Evolutionary conservation across 2,113 vertebrate genomes (phyloP).

Genomic region (Phrynosoma blainvillii): DNA sequence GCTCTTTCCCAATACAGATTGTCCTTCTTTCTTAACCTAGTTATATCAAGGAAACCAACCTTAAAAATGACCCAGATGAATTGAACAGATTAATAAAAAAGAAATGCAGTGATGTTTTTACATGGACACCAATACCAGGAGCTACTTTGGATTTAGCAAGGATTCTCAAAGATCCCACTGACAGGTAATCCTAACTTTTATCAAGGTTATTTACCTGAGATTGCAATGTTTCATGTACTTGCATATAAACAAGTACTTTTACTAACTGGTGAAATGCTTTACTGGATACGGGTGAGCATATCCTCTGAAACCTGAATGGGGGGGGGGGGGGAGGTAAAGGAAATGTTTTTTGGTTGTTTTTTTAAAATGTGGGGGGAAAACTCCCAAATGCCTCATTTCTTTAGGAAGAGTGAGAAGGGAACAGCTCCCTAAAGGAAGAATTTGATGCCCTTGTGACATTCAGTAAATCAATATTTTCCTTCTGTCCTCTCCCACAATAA

Average conservation of each 20-base stretch:
- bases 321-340: too few relatives aligned
- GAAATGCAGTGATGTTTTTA: constrained; percentile 55
- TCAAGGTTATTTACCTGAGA: neutral
- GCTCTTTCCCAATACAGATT: neutral
- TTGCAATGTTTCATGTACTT: neutral
- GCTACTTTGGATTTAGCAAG: constrained; percentile 77
- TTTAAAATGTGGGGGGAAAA: too few relatives aligned
- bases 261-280: neutral
- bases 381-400: too few relatives aligned
- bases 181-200: constrained; percentile 60
- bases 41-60: constrained; percentile 81
- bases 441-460: too few relatives aligned
- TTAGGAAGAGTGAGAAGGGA: too few relatives aligned
- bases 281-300: too few relatives aligned
- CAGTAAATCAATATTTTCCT: too few relatives aligned
- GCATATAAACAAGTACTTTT: neutral
- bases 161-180: constrained; percentile 69
- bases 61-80: constrained; percentile 76
- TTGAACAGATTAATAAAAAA: constrained; percentile 78
- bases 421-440: too few relatives aligned
- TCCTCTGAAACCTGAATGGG: too few relatives aligned
- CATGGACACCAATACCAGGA: constrained; percentile 82
- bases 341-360: too few relatives aligned
- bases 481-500: too few relatives aligned
- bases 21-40: constrained; percentile 48